These are phyloP conservation scores for Exocentrus adspersus DNA, from an alignment of 2,888 invertebrate species.

Conservation along the genomic window DNA sequence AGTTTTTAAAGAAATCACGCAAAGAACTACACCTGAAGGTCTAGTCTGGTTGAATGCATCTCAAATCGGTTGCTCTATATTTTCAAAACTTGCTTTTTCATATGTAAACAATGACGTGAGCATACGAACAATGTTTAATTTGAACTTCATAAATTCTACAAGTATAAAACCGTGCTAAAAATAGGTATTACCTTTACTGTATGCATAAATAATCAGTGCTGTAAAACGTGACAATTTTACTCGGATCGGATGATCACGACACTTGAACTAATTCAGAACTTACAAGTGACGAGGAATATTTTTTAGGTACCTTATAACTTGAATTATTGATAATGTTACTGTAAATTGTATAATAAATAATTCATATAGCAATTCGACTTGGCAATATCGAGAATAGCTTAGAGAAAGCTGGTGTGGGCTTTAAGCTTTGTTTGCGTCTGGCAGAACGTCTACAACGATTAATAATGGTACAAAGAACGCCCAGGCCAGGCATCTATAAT, in stretches of 20 bases:
- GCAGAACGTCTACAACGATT: neutral
- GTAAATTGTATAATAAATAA: conserved; percentile 1
- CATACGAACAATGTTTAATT: neutral
- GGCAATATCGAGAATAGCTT: neutral
- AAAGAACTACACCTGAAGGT: too few relatives aligned
- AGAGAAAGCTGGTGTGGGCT: conserved; percentile 4
- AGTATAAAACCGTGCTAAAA: neutral
- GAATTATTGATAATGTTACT: neutral
- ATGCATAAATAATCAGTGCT: neutral
- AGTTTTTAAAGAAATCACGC: neutral
- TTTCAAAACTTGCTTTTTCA: too few relatives aligned
- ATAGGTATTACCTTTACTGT: neutral
- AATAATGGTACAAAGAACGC: neutral
- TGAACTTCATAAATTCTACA: neutral
- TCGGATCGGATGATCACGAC: neutral
- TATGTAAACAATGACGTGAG: too few relatives aligned
- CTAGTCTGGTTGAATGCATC: too few relatives aligned
- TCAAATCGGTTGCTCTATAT: too few relatives aligned
- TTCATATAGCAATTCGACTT: neutral
- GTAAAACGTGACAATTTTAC: neutral
- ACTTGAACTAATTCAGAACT: too few relatives aligned
- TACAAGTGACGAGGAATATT: too few relatives aligned
- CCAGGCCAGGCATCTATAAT: neutral
- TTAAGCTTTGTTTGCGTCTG: conserved; percentile 1
- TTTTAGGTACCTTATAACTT: too few relatives aligned